phyloP scores from a whole-genome alignment of 2,797 vertebrate species.

The Pantherophis vulpinus region DNA sequence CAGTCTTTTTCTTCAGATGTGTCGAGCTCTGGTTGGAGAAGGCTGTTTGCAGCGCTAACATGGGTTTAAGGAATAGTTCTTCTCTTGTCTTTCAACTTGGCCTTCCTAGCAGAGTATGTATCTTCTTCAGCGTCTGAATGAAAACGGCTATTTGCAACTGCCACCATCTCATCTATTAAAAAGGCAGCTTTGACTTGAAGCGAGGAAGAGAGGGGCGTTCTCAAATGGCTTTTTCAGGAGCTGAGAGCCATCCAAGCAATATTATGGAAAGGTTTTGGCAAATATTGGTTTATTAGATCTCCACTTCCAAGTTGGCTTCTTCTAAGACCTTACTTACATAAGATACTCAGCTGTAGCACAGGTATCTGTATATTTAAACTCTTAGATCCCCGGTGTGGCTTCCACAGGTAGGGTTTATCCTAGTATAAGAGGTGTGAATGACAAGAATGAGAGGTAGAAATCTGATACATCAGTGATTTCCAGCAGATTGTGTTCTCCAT shows the following conservation, averaged over 20 bases:
- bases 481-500: too few relatives aligned
- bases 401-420: not conserved
- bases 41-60: not conserved
- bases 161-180: not conserved
- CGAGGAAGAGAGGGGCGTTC: not conserved
- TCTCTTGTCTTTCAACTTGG: not conserved
- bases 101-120: not conserved
- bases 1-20: too few relatives aligned
- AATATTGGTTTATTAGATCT: not conserved
- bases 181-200: not conserved
- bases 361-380: not conserved
- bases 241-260: too few relatives aligned
- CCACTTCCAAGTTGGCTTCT: not conserved
- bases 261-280: not conserved
- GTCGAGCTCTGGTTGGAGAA: not conserved
- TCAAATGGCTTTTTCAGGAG: not conserved
- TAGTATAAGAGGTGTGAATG: not conserved
- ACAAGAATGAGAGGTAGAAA: not conserved
- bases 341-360: not conserved
- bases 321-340: not conserved
- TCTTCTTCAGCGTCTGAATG: not conserved
- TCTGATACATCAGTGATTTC: not conserved
- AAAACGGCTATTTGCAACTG: not conserved
- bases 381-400: not conserved
- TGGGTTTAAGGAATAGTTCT: not conserved